Percentiles rank a stretch among this genome's conserved stretches.
phyloP scores from a whole-genome alignment of 2,113 vertebrate species.

The Felis chaus region DNA sequence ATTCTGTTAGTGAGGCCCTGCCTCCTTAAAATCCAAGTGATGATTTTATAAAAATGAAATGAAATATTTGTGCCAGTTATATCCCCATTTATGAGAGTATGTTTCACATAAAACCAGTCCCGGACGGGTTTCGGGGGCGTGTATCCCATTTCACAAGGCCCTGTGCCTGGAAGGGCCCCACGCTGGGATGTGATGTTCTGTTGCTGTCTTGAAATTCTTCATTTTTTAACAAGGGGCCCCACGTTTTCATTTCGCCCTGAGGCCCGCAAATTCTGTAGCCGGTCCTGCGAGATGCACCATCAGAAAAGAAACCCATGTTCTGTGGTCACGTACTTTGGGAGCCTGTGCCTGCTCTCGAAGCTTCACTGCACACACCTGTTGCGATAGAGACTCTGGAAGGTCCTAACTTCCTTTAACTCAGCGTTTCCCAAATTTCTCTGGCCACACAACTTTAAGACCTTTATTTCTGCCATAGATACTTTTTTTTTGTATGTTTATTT shows the following conservation, averaged over 20 bases:
- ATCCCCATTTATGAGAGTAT: background rate
- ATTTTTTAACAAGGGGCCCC: background rate
- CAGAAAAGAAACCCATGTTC: no score
- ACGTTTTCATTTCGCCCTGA: background rate
- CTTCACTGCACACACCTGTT: rapidly evolving
- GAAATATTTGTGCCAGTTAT: rapidly evolving
- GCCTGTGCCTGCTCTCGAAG: background rate
- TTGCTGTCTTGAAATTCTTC: background rate
- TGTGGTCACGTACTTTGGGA: background rate
- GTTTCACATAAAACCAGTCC: background rate
- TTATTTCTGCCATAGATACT: background rate
- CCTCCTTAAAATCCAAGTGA: background rate
- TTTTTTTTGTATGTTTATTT: no score
- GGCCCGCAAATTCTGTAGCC: background rate
- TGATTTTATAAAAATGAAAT: background rate
- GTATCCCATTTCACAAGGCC: rapidly evolving
- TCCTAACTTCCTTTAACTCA: background rate
- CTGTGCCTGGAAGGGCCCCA: rapidly evolving
- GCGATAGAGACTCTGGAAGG: background rate
- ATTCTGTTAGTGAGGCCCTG: background rate
- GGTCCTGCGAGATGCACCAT: background rate
- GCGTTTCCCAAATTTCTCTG: background rate
- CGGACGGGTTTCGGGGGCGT: rapidly evolving
- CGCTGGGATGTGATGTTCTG: rapidly evolving
- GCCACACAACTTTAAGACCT: background rate